Percentiles rank a stretch among this genome's conserved stretches.
These are phyloP conservation scores for Schrankia costaestrigalis DNA, from an alignment of 2,888 invertebrate species.

Conservation along the genomic window DNA sequence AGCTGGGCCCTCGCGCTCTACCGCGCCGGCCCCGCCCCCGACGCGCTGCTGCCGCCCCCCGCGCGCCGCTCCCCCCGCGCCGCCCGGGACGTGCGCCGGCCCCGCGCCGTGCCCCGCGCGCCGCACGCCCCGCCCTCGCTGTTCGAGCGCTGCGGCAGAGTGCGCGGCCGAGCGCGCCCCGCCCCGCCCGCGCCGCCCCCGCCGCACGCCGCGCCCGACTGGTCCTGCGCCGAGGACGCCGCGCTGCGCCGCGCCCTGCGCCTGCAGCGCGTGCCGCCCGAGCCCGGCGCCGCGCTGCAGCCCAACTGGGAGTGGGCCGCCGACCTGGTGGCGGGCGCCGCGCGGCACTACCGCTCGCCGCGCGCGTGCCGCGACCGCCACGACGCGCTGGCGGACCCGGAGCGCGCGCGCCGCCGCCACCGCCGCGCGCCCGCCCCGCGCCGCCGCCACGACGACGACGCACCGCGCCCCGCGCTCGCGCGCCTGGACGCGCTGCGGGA, in stretches of 20 bases:
- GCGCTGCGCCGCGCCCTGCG: slow-evolving; percentile 91
- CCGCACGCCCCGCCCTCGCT: slow-evolving; percentile 85
- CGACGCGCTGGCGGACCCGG: slow-evolving; percentile 93
- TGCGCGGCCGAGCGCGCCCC: slow-evolving; percentile 82
- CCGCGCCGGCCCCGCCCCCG: slow-evolving; percentile 86
- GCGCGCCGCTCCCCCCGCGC: slow-evolving; percentile 82
- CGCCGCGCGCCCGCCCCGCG: slow-evolving; percentile 86
- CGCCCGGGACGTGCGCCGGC: slow-evolving; percentile 79
- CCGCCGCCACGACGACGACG: slow-evolving; percentile 83
- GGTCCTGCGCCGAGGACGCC: slow-evolving; percentile 95
- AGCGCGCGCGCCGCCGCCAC: slow-evolving; percentile 92
- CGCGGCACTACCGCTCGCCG: slow-evolving; percentile 92
- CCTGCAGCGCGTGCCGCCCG: slow-evolving; percentile 83
- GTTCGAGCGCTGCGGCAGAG: slow-evolving; percentile 81
- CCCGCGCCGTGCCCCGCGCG: slow-evolving; percentile 83
- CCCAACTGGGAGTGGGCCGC: slow-evolving; percentile 98
- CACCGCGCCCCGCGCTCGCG: slow-evolving; percentile 69
- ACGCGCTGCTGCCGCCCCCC: slow-evolving; percentile 85
- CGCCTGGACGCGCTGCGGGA: slow-evolving; percentile 87
- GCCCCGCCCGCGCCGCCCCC: slow-evolving; percentile 83
- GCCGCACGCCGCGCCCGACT: slow-evolving; percentile 88
- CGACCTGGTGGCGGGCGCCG: slow-evolving; percentile 93
- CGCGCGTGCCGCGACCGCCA: slow-evolving; percentile 96
- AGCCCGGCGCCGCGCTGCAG: slow-evolving; percentile 88
- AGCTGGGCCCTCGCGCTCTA: slow-evolving; percentile 92